phyloP scores from a whole-genome alignment of 1,140 invertebrate species.

The Saxidomus purpurata region DNA sequence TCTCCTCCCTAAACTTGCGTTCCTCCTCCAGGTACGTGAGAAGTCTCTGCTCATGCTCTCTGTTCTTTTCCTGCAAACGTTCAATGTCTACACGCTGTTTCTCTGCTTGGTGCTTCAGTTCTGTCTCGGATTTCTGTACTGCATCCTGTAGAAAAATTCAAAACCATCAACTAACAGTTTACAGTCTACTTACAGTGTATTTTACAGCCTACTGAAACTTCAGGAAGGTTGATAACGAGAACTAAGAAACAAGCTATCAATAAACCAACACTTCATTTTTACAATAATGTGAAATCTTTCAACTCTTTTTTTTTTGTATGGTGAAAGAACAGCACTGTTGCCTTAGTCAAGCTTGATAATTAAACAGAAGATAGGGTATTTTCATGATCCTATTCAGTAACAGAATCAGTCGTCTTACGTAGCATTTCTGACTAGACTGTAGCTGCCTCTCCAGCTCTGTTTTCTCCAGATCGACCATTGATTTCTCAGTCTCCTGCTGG shows the following conservation, averaged over 20 bases:
- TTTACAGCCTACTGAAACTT: too few species aligned
- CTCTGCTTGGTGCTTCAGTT: conserved; percentile 4
- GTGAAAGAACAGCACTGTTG: too few species aligned
- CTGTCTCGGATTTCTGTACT: conserved; percentile 45
- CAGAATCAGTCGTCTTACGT: conserved; percentile 45
- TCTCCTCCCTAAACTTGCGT: conserved; percentile 33
- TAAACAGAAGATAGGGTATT: too few species aligned
- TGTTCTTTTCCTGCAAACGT: conserved; percentile 37
- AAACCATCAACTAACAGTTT: too few species aligned
- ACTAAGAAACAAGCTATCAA: too few species aligned
- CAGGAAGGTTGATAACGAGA: too few species aligned
- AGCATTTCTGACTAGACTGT: conserved; percentile 58
- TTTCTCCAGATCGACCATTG: conserved; percentile 50
- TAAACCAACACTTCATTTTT: too few species aligned
- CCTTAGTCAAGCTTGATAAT: too few species aligned
- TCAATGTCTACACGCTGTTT: neutral
- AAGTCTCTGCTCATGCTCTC: conserved; percentile 59
- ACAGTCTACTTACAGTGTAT: too few species aligned
- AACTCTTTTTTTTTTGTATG: too few species aligned
- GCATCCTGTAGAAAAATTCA: conserved; percentile 29
- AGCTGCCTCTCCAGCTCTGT: conserved; percentile 58
- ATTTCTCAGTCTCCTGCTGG: conserved; percentile 26
- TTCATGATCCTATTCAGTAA: too few species aligned
- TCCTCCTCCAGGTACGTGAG: conserved; percentile 19
- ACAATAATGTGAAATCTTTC: too few species aligned